Percentiles rank a stretch among this genome's conserved stretches.
These are phyloP conservation scores for Tyria jacobaeae DNA, from an alignment of 2,888 invertebrate genomes.

Conservation along the genomic window DNA sequence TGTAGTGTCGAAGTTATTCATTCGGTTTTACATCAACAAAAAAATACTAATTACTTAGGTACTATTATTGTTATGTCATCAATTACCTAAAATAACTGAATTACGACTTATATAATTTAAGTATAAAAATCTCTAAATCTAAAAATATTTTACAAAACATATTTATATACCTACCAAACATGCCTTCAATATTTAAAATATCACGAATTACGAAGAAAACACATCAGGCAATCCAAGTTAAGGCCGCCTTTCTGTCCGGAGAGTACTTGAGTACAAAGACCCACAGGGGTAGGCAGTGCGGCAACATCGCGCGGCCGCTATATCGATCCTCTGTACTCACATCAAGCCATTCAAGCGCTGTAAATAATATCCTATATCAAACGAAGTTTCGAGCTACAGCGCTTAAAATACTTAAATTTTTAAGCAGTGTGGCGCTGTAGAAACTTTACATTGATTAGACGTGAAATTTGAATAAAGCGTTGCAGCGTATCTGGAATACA, in stretches of 20 bases:
- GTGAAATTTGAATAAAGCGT: constrained; percentile 15
- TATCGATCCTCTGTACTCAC: constrained; percentile 67
- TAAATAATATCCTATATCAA: constrained; percentile 1
- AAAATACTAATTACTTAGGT: too few relatives aligned
- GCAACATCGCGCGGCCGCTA: constrained; percentile 72
- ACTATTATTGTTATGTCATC: too few relatives aligned
- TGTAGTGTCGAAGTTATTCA: too few relatives aligned
- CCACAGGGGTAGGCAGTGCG: constrained; percentile 64
- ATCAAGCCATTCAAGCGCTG: constrained; percentile 60
- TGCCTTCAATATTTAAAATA: background rate
- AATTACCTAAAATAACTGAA: too few relatives aligned
- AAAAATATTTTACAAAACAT: background rate
- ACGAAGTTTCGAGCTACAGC: constrained; percentile 16
- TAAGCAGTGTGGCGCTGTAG: constrained; percentile 19
- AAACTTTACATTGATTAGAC: constrained; percentile 18
- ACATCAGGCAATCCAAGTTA: constrained; percentile 48
- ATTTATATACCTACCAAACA: background rate
- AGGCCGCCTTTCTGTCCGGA: constrained; percentile 60
- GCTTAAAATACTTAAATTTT: constrained; percentile 30
- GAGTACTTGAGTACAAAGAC: constrained; percentile 73
- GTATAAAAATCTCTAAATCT: too few relatives aligned
- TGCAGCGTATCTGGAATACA: constrained; percentile 11
- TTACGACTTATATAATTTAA: too few relatives aligned
- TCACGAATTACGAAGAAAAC: background rate
- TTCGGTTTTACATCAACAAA: too few relatives aligned